Conservation (phyloP, 2,113 vertebrate genomes). For the Trogon melanurus region DNA sequence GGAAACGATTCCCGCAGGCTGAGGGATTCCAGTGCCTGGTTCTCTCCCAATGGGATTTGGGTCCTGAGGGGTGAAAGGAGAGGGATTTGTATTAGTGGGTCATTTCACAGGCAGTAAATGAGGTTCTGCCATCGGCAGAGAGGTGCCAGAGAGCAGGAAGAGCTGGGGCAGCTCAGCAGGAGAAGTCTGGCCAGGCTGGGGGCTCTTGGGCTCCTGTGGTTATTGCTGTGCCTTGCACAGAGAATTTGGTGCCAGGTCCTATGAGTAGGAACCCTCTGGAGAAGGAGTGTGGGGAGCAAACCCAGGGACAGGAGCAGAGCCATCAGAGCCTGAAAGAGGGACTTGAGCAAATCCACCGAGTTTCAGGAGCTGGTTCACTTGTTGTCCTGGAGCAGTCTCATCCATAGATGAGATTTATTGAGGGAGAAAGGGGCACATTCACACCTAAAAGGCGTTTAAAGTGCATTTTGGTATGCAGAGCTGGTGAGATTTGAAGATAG, state of each 20-base stretch:
- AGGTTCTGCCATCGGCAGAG: not conserved
- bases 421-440: not conserved
- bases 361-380: not conserved
- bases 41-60: not conserved
- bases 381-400: not conserved
- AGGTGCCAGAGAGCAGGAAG: not conserved
- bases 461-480: not conserved
- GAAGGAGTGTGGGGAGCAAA: not conserved
- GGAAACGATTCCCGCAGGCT: not conserved
- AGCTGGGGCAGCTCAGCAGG: not conserved
- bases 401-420: not conserved
- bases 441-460: not conserved
- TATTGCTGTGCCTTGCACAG: not conserved
- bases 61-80: not conserved
- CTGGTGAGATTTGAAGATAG: not conserved
- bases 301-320: not conserved
- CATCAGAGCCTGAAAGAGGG: rapidly evolving
- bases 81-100: not conserved
- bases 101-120: not conserved
- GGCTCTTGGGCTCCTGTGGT: not conserved
- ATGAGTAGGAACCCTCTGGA: not conserved
- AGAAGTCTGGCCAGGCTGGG: not conserved
- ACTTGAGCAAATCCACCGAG: not conserved
- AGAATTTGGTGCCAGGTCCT: not conserved
- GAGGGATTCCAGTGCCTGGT: not conserved